Evolutionary conservation across 2,888 invertebrate genomes (phyloP), one percentile per base, ranked within the genome.

Genomic region (Cryptops parisi): DNA sequence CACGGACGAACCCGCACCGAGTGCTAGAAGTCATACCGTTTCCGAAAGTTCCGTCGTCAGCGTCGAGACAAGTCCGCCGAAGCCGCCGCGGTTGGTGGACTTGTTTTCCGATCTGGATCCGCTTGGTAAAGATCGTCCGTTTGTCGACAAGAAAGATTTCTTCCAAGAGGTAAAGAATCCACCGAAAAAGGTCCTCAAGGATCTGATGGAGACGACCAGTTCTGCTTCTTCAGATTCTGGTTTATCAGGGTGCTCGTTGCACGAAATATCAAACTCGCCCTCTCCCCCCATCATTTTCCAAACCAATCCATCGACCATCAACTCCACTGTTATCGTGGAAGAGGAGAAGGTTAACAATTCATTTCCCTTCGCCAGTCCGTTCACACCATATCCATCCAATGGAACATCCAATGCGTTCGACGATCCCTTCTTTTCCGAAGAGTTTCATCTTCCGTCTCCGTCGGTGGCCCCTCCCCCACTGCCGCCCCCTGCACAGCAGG

Each of bases 141-240:
- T 89, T 75, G 80, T 90, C 67, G 90, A 91, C 77, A 88, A 88
- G 74, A 90, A 90, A 77, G 86, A 88, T 74, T 91, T 91, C 76
- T 91, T 91, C 77, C 87, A 89, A 76, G 88, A 90, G 71, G 77
- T 90, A 66, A 90, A 90, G 76, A 89, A 90, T 73, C 90, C 90
- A 62, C 88, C 89, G 63, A 88, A 89, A 75, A 88, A 87, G 74
- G 84, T 85, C 58, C 78, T 90, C 63, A 88, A 89, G 74, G 90
- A 90, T 72, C 75, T 90, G 68, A 81, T 80, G 54, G 64, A 62
- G 2, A 22, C 45, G 9, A 17, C 49, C 15, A 44, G 46, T 45
- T 9, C 15, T 33, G 33, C 33, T 9, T 9, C 9, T 33, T 33
- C 33, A 33, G 33, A 33, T 33, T 6, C 6, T 6, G 33, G 43